Conservation (phyloP, 92 coral and sea anemone species). For the Siderastrea radians region DNA sequence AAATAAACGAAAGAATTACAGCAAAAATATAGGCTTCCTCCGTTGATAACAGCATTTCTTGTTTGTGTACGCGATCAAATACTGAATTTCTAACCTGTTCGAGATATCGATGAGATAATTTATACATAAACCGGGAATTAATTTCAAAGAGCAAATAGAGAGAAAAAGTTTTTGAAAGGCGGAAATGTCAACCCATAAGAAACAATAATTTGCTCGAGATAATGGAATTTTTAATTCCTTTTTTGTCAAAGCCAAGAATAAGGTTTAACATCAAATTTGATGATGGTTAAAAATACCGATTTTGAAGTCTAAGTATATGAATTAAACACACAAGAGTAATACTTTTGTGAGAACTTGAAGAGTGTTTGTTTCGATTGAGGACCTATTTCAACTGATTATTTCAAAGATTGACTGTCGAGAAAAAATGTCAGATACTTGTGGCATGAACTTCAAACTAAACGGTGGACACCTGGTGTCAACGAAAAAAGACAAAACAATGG, state of each 20-base stretch:
- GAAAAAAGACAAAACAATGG: too few species aligned
- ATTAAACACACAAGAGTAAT: too few species aligned
- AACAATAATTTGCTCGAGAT: not conserved
- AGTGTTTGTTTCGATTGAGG: too few species aligned
- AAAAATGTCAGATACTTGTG: too few species aligned
- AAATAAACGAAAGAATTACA: conserved; percentile 38
- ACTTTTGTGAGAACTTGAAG: too few species aligned
- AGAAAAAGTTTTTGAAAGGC: not conserved
- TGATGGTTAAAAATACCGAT: not conserved
- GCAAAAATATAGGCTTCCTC: conserved; percentile 32
- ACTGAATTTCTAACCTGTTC: not conserved
- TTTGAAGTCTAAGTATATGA: too few species aligned
- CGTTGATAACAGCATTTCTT: conserved; percentile 29
- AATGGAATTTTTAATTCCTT: not conserved
- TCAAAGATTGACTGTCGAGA: too few species aligned
- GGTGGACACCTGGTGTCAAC: too few species aligned
- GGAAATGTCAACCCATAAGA: not conserved
- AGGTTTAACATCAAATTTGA: not conserved
- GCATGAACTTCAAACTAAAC: too few species aligned
- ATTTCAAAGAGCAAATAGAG: not conserved
- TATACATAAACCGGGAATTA: not conserved
- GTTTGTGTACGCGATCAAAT: not conserved
- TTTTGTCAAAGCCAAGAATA: not conserved
- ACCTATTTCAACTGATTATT: too few species aligned
- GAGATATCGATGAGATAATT: not conserved